Evolutionary conservation across 2,113 vertebrate species (phyloP), one percentile per base, ranked within the genome.

Genomic region (Drymodes brunneopygia): DNA sequence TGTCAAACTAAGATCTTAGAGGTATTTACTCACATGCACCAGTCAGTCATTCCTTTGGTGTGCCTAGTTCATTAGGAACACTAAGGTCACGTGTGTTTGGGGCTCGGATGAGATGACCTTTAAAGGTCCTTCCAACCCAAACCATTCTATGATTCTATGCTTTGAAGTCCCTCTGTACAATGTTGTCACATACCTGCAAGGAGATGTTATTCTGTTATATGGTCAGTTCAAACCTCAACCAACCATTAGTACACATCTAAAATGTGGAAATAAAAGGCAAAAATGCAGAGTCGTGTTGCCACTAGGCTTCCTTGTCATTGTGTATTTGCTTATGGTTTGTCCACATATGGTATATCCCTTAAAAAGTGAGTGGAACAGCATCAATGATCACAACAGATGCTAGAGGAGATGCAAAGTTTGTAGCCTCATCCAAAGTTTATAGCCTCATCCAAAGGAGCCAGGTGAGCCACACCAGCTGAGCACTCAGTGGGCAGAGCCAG

Each of bases 241-340:
- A 35, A 35, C 12, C 2, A 0, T 27, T 51, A 77, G 7, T 19
- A 35, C 18, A 14, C 69, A 36, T 36, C 21, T 35, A 44, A 67
- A 44, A 25, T 7, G 12, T 23, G 45, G 36, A 44, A 51, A 86
- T 44, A 51, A 51, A 67, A 36, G 27, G 22, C 53, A 67, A 77
- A 77, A 60, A 27, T 44, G 44, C 11, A 36, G 50, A 84, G 13
- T 36, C 21, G 17, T 50, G 9, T 42, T 75, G 44, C 51, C 27
- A 51, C 17, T 36, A 33, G 0, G 0, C 31, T 77, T 77, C 42
- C 45, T 51, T 77, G 44, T 12, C 0, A 27, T 75, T 67, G 35
- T 33, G 5, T 44, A 27, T 58, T 67, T 77, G 17, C 14, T 58
- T 44, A 33, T 36, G 44, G 6, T 51, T 58, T 86, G 53, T 31